Base-by-base conservation (phyloP, 2,888 invertebrate genomes). In the Tryphoninae sp. region DNA sequence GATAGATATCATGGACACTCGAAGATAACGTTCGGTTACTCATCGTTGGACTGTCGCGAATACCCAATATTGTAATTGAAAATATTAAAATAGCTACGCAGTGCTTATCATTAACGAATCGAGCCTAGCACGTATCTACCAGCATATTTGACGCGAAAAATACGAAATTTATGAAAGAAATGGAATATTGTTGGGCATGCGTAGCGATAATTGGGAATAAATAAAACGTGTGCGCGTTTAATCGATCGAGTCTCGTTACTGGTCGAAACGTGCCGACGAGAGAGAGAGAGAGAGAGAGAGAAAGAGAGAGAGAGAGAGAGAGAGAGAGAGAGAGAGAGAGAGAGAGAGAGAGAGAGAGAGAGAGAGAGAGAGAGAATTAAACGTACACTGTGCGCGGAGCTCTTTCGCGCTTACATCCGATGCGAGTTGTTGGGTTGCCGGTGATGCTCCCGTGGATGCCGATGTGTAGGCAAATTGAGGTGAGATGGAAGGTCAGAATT, bases 391-490 rank as follows among this genome's bases (percentile, higher is more conserved):
- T 68, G 71, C 68, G 61, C 51, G 76, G 78, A 83, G 84, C 85
- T 61, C 59, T 78, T 75, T 78, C 72, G 61, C 45, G 78, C 73
- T 74, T 42, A 26, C 23, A 78, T 81, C 78, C 51, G 71, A 78
- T 68, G 72, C 67, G 72, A 62, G 79, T 68, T 81, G 74, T 79
- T 79, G 51, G 76, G 62, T 65, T 83, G 78, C 74, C 59, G 40
- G 81, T 68, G 88, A 86, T 86, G 86, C 86, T 82, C 85, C 84
- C 87, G 89, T 87, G 89, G 90, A 88, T 90, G 89, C 88, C 88
- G 88, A 89, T 86, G 89, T 91, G 90, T 91, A 91, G 91, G 91
- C 91, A 91, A 91, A 91, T 91, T 91, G 91, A 91, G 91, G 91
- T 91, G 91, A 91, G 91, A 91, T 90, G 90, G 90, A 90, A 90